Evolutionary conservation across 1,140 invertebrate genomes (phyloP), one percentile per base, ranked within the genome.

Genomic region (Tetragnatha versicolor): DNA sequence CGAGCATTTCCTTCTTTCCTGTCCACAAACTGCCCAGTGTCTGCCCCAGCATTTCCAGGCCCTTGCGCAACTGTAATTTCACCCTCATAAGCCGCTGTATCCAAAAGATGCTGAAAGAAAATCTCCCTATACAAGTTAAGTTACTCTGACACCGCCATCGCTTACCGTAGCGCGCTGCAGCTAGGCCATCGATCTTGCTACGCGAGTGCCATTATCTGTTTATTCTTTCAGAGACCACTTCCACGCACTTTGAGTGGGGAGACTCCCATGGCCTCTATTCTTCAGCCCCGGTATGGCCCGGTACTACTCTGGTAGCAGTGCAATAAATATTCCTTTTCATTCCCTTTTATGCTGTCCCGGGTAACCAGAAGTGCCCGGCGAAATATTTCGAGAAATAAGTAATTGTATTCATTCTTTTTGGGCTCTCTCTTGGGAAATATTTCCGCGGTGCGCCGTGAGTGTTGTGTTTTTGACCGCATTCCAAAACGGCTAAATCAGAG

Each of bases 161-260:
- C 22, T n/a, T n/a, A n/a, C n/a, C n/a, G n/a, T n/a, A n/a, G 53
- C 14, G 14, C 53, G 20, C 35, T 20, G 27, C 53, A 58, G 53
- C 31, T 31, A 31, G 31, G 31, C 35, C 53, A 58, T 58, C 53
- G 53, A 58, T 58, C 53, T 58, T 58, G 27, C 35, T 58, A 58
- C 53, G 35, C n/a, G n/a, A 58, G 35, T 31, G 27, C 53, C 53
- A 58, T 58, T 58, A 58, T 58, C 29, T 58, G 53, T 58, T 58
- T 58, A 58, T 58, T 58, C 53, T 58, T 58, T 58, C 53, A 58
- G 53, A 31, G 35, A 27, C 27, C 49, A 10, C 53, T 58, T 14
- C 2, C 53, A 31, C 29, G 35, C 17, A 7, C 29, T 58, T n/a
- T 58, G 53, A 58, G 53, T 58, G 53, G 53, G 35, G 31, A 58